These are phyloP conservation scores for Craniophora ligustri DNA, from an alignment of 2,888 invertebrate genomes.

Conservation along the genomic window DNA sequence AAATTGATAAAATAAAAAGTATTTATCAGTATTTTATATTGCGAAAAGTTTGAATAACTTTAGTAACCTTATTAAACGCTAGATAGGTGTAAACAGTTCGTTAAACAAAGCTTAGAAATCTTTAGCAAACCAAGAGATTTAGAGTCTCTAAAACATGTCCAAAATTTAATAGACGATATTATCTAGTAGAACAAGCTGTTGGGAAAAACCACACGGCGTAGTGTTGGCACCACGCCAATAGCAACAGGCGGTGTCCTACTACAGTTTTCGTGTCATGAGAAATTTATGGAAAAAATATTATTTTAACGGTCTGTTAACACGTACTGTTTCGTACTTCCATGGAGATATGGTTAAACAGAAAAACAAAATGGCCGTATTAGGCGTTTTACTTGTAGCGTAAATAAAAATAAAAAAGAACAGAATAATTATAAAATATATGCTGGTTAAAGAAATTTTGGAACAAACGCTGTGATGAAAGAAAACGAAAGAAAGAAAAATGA, in stretches of 20 bases:
- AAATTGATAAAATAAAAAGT: no score
- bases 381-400: no score
- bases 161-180: conserved; percentile 59
- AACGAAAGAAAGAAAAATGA: no score
- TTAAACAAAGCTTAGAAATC: neutral
- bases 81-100: neutral
- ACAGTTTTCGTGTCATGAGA: conserved; percentile 53
- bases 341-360: conserved; percentile 2
- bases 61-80: no score
- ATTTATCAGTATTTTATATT: no score
- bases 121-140: conserved; percentile 18
- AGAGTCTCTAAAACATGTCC: conserved; percentile 38
- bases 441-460: no score
- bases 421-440: no score
- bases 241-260: conserved; percentile 72
- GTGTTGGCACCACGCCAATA: conserved; percentile 68
- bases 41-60: no score
- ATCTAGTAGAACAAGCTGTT: conserved; percentile 64
- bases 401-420: no score
- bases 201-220: conserved; percentile 57
- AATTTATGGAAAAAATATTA: conserved; percentile 66
- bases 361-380: neutral
- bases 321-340: neutral
- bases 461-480: no score
- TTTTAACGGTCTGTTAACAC: conserved; percentile 49